phyloP scores from a whole-genome alignment of 2,888 invertebrate species.

The Brachypalpus laphriformis region DNA sequence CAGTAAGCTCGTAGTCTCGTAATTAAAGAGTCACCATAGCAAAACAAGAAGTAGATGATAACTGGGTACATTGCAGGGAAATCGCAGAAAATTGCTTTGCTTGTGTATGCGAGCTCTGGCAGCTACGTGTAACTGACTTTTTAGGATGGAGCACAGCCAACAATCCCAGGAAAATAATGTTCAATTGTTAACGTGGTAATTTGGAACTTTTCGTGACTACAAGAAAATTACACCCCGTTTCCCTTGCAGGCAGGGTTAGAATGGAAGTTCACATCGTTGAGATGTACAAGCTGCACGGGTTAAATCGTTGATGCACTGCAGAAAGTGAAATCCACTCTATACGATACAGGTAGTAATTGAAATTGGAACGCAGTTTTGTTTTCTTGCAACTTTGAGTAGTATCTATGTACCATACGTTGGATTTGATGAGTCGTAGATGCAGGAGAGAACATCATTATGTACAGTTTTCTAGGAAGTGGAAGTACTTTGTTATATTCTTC shows the following conservation, averaged over 20 bases:
- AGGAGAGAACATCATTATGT: background rate
- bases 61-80: constrained; percentile 24
- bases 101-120: background rate
- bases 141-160: background rate
- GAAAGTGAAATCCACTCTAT: constrained; percentile 17
- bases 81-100: constrained; percentile 5
- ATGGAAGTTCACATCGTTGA: background rate
- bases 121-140: constrained; percentile 13
- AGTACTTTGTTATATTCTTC: too few relatives aligned
- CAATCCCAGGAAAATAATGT: constrained; percentile 32
- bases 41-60: constrained; percentile 37
- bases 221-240: constrained; percentile 41
- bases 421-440: background rate
- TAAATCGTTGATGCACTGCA: constrained; percentile 2
- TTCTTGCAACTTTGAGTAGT: constrained; percentile 1
- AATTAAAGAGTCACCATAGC: constrained; percentile 54
- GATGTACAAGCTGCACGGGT: constrained; percentile 19
- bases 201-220: constrained; percentile 60
- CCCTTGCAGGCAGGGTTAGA: background rate
- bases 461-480: too few relatives aligned
- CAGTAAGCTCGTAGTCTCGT: constrained; percentile 31
- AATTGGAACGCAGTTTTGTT: constrained; percentile 22
- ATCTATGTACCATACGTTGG: background rate
- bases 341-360: background rate
- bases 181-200: constrained; percentile 65